Evolutionary conservation across 1,140 invertebrate species (phyloP).

Genomic region (Lepidostoma basale): DNA sequence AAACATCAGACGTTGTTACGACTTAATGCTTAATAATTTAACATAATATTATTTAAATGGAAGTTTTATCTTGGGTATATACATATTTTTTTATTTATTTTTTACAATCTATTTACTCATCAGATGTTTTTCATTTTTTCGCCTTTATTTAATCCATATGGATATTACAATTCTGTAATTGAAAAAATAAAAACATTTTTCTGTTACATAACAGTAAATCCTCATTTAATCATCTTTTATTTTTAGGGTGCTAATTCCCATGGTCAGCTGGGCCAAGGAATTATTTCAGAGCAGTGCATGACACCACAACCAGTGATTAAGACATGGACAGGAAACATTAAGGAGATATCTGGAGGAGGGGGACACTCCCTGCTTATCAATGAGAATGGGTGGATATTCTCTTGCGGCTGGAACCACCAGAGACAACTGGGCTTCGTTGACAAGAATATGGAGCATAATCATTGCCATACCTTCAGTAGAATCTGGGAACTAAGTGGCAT

Average conservation of each 20-base stretch:
- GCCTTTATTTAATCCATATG: too few species aligned
- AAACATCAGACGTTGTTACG: too few species aligned
- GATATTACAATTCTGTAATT: too few species aligned
- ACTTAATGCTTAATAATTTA: too few species aligned
- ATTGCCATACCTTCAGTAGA: slow-evolving; percentile 61
- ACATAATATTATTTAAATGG: slow-evolving; percentile 7
- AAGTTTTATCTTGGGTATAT: slow-evolving; percentile 27
- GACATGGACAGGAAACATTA: slow-evolving; percentile 56
- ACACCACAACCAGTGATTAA: slow-evolving; percentile 63
- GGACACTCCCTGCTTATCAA: slow-evolving; percentile 76
- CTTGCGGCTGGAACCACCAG: slow-evolving; percentile 87
- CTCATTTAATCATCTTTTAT: too few species aligned
- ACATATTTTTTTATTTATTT: too few species aligned
- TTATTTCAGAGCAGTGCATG: slow-evolving; percentile 69
- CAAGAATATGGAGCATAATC: slow-evolving; percentile 46
- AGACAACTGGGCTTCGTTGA: slow-evolving; percentile 72
- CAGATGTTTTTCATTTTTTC: too few species aligned
- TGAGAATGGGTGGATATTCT: slow-evolving; percentile 70
- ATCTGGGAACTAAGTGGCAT: slow-evolving; percentile 62
- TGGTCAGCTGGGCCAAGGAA: slow-evolving; percentile 76
- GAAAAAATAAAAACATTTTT: too few species aligned
- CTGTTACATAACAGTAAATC: too few species aligned
- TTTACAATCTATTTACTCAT: too few species aligned
- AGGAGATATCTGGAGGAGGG: slow-evolving; percentile 73
- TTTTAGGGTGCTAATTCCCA: slow-evolving; percentile 83